Conservation (phyloP, 2,113 vertebrate species). For the Phycodurus eques region DNA sequence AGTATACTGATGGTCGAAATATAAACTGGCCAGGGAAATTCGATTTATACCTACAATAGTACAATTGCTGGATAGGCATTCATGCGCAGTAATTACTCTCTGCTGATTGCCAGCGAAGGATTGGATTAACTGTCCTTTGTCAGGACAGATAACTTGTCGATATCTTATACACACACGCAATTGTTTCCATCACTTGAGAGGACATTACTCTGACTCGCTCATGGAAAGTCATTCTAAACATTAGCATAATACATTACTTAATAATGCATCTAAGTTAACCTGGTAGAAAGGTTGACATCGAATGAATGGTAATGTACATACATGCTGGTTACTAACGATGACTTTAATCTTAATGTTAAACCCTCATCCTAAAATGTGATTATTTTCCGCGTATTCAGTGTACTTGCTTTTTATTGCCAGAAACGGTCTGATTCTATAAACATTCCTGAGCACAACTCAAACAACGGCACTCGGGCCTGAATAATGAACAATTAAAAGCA, state of each 20-base stretch:
- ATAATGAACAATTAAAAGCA: conserved; percentile 29
- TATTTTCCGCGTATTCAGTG: background rate
- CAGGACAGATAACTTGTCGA: conserved; percentile 56
- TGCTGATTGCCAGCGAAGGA: conserved; percentile 36
- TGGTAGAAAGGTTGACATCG: background rate
- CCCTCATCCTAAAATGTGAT: background rate
- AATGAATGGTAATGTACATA: background rate
- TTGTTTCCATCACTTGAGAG: conserved; percentile 13
- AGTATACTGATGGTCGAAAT: background rate
- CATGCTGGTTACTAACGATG: background rate
- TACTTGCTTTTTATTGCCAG: background rate
- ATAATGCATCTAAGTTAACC: background rate
- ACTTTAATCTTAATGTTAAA: background rate
- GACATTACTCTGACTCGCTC: conserved; percentile 8
- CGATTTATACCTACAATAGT: background rate
- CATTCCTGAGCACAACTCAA: background rate
- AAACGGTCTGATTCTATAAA: background rate
- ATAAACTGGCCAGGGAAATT: background rate
- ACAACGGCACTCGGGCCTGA: conserved; percentile 13
- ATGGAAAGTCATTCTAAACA: background rate
- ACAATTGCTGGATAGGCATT: conserved; percentile 16
- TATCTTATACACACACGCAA: conserved; percentile 28
- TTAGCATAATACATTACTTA: background rate
- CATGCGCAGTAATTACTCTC: conserved; percentile 64
- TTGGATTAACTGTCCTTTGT: conserved; percentile 67